Conservation (phyloP, 2,797 vertebrate species). For the Threskiornis aethiopicus region DNA sequence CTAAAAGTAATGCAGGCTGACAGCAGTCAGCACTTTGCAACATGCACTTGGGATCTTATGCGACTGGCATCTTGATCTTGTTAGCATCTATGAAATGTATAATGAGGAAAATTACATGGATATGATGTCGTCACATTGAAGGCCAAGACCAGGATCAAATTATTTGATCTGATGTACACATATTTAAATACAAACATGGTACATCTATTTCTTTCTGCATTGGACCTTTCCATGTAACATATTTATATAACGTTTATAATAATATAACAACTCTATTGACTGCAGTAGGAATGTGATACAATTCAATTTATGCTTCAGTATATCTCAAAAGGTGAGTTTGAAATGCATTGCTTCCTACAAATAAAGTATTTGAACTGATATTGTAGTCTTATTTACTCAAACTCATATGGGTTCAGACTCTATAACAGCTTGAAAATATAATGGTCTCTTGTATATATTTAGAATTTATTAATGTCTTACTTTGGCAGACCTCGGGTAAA, state of each 20-base stretch:
- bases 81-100: not conserved
- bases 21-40: not conserved
- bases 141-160: not conserved
- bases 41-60: not conserved
- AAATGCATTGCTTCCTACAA: not conserved
- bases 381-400: not conserved
- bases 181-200: not conserved
- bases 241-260: not conserved
- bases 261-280: not conserved
- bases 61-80: not conserved
- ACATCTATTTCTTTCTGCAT: not conserved
- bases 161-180: not conserved
- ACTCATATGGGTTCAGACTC: not conserved
- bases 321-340: not conserved
- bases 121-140: not conserved
- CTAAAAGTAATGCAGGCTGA: not conserved
- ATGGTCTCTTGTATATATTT: not conserved
- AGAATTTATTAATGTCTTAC: constrained; percentile 11
- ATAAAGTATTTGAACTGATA: not conserved
- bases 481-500: constrained; percentile 64
- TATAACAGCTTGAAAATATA: not conserved
- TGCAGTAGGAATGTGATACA: not conserved
- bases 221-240: not conserved
- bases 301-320: not conserved
- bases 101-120: not conserved